These are phyloP conservation scores for Tympanoctomys barrerae DNA, from an alignment of 2,797 vertebrate species.

Conservation along the genomic window DNA sequence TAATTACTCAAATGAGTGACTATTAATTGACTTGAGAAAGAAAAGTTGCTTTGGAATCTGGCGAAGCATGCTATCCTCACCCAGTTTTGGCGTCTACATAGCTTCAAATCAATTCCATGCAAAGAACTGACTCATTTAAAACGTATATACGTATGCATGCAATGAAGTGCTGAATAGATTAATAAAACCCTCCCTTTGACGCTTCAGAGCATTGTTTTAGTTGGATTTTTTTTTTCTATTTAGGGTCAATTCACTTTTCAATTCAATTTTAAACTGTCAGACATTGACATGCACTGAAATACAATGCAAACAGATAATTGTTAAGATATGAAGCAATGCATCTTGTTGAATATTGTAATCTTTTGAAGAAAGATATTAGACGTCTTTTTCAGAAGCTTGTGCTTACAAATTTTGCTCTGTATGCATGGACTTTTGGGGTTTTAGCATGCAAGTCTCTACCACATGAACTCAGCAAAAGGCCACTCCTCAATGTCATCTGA, in stretches of 20 bases:
- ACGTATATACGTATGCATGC: not conserved
- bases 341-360: not conserved
- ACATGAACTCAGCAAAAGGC: conserved; percentile 71
- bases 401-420: conserved; percentile 50
- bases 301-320: conserved; percentile 67
- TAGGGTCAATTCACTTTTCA: conserved; percentile 66
- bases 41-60: conserved; percentile 88
- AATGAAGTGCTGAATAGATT: conserved; percentile 71
- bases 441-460: not conserved
- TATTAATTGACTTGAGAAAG: conserved; percentile 83
- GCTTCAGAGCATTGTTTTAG: conserved; percentile 69
- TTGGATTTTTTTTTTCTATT: conserved; percentile 73
- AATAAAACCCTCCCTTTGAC: conserved; percentile 51
- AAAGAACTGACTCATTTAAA: conserved; percentile 82
- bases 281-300: conserved; percentile 59
- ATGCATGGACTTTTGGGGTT: not conserved
- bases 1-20: conserved; percentile 87
- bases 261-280: conserved; percentile 64
- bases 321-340: conserved; percentile 24
- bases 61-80: conserved; percentile 75
- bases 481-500: conserved; percentile 73
- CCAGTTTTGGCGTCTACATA: conserved; percentile 74
- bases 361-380: conserved; percentile 54
- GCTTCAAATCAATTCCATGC: conserved; percentile 81
- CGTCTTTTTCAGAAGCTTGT: conserved; percentile 65